Evolutionary conservation across 2,888 invertebrate species (phyloP).

Genomic region (Ariolimax columbianus): DNA sequence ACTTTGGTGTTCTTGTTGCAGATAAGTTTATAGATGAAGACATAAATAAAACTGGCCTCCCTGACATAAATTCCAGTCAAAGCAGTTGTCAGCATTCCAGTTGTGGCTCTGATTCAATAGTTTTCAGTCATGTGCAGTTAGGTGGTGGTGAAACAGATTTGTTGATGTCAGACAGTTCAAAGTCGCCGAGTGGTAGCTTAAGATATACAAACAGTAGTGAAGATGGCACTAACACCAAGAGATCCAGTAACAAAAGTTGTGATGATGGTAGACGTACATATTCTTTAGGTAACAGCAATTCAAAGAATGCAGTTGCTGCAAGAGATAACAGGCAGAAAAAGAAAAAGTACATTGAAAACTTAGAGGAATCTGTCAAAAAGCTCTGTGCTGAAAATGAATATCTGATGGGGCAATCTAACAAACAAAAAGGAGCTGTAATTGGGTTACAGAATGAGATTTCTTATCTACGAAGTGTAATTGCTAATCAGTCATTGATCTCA

Average conservation of each 20-base stretch:
- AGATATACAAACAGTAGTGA: not conserved
- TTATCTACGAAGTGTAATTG: constrained; percentile 63
- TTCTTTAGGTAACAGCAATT: constrained; percentile 40
- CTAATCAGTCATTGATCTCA: constrained; percentile 62
- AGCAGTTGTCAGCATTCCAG: not conserved
- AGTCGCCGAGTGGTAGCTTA: not conserved
- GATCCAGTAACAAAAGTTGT: not conserved
- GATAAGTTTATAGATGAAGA: not conserved
- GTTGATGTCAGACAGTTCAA: not conserved
- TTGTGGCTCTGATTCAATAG: not conserved
- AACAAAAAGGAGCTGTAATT: not conserved
- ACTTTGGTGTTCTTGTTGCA: not conserved
- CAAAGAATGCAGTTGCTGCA: constrained; percentile 53
- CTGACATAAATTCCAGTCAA: not conserved
- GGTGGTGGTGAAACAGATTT: not conserved
- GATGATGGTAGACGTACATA: constrained; percentile 11
- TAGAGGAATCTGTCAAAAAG: constrained; percentile 41
- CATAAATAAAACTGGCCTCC: not conserved
- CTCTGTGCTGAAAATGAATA: constrained; percentile 35
- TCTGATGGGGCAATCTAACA: constrained; percentile 6
- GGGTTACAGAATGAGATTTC: constrained; percentile 56
- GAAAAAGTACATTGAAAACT: constrained; percentile 43
- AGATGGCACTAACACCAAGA: not conserved
- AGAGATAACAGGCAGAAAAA: constrained; percentile 51
- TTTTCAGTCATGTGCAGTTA: not conserved